Base-by-base conservation (phyloP, 92 coral and sea anemone species). In the Porites divaricata region DNA sequence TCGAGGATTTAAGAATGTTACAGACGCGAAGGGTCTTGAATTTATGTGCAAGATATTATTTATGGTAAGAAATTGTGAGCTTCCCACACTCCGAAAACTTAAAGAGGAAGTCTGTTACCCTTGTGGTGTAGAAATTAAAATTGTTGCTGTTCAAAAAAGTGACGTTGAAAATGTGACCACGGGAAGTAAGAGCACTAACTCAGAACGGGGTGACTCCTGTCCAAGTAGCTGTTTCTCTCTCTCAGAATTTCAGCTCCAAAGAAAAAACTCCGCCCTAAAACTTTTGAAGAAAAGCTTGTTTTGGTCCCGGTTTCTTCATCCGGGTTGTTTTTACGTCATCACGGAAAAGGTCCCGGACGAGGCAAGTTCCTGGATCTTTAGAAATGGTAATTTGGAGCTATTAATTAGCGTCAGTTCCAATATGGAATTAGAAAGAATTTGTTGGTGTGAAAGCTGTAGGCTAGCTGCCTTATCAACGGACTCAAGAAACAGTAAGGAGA, bases 311-410 rank as follows among this genome's bases (percentile, higher is more conserved):
- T 68, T 71, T 72, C 88, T 96, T 13, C 86, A 81, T 84, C 92
- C 89, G 1, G 98, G 98, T 8, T 90, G 95, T 48, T 78, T 96
- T 52, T 96, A 92, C 77, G 76, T 92, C 56, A 61, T 95, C 52
- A 69, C 78, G 8, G 96, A 91, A 63, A 71, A 51, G 2, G 88
- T 64, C 56, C 79, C 85, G 52, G 73, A 72, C 24, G 74, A 50
- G 51, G 75, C 69, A 70, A 70, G 70, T 63, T 91, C 93, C 15
- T 52, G 76, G 24, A 78, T 93, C 56, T 22, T 85, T 51, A 64
- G 71, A 57, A 87, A 80, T 67, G 74, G 69, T 4, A 58, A 56
- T 72, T 56, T 70, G 1, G 83, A 89, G 45, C 77, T 81, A 21
- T 59, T 90, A 16, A 87, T 92, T 54, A 80, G 50, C 22, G 90